Conservation (phyloP, 2,888 invertebrate species). For the Cenopis cana region DNA sequence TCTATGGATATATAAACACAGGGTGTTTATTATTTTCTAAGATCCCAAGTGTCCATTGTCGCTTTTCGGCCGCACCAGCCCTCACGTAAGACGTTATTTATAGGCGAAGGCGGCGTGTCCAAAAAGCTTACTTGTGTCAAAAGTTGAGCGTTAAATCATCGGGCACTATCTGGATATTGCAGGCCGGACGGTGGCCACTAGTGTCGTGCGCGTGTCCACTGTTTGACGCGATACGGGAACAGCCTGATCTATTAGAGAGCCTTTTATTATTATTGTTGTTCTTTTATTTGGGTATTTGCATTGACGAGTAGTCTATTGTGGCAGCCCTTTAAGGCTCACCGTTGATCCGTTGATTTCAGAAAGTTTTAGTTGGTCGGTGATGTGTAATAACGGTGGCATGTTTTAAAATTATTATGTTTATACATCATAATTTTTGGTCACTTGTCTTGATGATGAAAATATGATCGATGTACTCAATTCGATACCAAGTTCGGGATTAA, state of each 20-base stretch:
- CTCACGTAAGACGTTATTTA: conserved; percentile 83
- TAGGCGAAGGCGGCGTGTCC: conserved; percentile 81
- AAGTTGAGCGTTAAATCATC: conserved; percentile 89
- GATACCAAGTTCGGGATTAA: too few species aligned
- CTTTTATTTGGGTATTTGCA: too few species aligned
- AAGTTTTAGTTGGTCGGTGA: too few species aligned
- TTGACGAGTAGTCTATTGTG: too few species aligned
- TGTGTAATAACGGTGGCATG: too few species aligned
- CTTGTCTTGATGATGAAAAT: too few species aligned
- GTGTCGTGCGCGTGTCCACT: conserved; percentile 61
- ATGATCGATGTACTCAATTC: too few species aligned
- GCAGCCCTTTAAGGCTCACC: too few species aligned
- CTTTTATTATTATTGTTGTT: too few species aligned
- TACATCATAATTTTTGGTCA: too few species aligned
- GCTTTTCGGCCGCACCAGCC: conserved; percentile 50
- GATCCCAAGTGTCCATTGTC: conserved; percentile 44
- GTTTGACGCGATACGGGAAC: conserved; percentile 40
- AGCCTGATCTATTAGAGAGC: neutral
- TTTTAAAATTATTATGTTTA: too few species aligned
- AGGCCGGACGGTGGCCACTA: conserved; percentile 85
- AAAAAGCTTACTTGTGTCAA: conserved; percentile 86
- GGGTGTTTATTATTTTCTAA: conserved; percentile 6
- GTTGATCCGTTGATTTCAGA: too few species aligned
- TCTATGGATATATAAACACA: neutral
- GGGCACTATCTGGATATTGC: conserved; percentile 88